phyloP scores from a whole-genome alignment of 1,140 invertebrate genomes.

The Drosophila azteca region DNA sequence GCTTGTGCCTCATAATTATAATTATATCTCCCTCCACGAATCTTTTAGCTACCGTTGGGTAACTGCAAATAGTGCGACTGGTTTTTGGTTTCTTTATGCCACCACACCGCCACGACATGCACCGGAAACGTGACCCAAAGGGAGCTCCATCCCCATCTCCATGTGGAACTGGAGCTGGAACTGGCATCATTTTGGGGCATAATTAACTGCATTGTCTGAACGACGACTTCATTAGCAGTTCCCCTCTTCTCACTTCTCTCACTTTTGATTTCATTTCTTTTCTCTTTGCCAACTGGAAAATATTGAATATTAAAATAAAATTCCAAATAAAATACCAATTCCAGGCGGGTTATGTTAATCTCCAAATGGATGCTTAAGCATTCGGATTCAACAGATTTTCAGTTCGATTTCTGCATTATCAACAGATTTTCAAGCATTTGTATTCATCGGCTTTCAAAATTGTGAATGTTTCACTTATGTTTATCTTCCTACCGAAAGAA shows the following conservation, averaged over 20 bases:
- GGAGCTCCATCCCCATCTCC: conserved; percentile 4
- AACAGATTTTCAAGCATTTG: too few relatives aligned
- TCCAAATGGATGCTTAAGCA: conserved; percentile 14
- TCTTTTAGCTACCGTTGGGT: conserved; percentile 61
- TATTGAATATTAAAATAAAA: conserved; percentile 44
- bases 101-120: background rate
- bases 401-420: too few relatives aligned
- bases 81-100: conserved; percentile 45
- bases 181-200: conserved; percentile 26
- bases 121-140: conserved; percentile 60
- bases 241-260: background rate
- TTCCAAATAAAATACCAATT: conserved; percentile 4
- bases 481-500: conserved; percentile 17
- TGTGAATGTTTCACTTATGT: conserved; percentile 29
- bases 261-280: conserved; percentile 3
- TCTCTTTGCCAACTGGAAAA: conserved; percentile 30
- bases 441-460: too few relatives aligned
- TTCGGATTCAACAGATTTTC: background rate
- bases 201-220: conserved; percentile 61
- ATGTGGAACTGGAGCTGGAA: conserved; percentile 20
- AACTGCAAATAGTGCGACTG: conserved; percentile 70
- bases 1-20: conserved; percentile 39
- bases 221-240: conserved; percentile 36
- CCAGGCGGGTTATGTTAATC: conserved; percentile 49
- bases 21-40: conserved; percentile 24